Evolutionary conservation across 1,140 invertebrate species (phyloP), one percentile per base, ranked within the genome.

Genomic region (Brachionus rotundiformis): DNA sequence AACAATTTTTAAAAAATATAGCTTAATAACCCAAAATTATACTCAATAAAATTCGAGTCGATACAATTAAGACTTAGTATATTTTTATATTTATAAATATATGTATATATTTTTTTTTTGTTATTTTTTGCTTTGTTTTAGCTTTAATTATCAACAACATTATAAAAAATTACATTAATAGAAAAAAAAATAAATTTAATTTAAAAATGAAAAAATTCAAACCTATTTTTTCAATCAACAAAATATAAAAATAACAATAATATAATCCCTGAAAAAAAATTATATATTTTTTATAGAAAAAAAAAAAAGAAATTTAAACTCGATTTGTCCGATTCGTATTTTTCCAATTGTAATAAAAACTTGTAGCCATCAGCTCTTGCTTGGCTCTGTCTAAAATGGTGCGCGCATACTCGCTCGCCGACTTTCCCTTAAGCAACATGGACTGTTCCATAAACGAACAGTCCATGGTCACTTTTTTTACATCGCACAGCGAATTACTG

Each of bases 271-370:
- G 63, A 68, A 13, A 39, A 33, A 25, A 61, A 61, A 25, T n/a
- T n/a, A n/a, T n/a, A n/a, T n/a, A n/a, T n/a, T n/a, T n/a, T n/a
- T n/a, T n/a, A 27, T 11, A 61, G 27, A 61, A 25, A 61, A 11
- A 61, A 61, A 61, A 39, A 10, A 39, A 49, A 19, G 4, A 33
- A 33, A 36, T 16, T 23, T 68, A 68, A 68, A 68, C 33, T 68
- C 63, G 63, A 68, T 68, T 68, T 68, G 63, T 68, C 33, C 63
- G 63, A 68, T 68, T 68, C 31, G 63, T 68, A 36, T 36, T 68
- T 19, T 33, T 33, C 27, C 16, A 19, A 54, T 54, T 54, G 19
- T 19, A 54, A 54, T 54, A 54, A 19, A 36, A 68, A 23, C 33
- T 68, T 7, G 63, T 68, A 2, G 63, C 63, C n/a, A 19, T 4